Evolutionary conservation across 2,797 vertebrate species (phyloP).

Genomic region (Rhadinocentrus ornatus): DNA sequence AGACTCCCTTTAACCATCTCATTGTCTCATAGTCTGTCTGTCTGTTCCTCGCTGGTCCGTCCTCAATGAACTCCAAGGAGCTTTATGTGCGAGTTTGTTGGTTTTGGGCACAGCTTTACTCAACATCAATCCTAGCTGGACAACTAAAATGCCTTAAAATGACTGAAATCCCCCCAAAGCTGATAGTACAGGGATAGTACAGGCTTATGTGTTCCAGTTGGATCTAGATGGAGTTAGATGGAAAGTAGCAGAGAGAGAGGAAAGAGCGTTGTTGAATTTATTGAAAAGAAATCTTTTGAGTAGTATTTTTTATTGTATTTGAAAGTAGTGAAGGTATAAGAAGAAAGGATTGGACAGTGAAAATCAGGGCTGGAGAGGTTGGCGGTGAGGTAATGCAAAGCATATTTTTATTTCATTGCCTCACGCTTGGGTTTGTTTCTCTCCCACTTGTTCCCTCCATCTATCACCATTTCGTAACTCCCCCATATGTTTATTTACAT

Average conservation of each 20-base stretch:
- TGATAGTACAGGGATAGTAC: conserved; percentile 71
- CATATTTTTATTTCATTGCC: conserved; percentile 71
- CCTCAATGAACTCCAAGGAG: conserved; percentile 59
- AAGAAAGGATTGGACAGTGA: conserved; percentile 8
- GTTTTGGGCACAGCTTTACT: conserved; percentile 71
- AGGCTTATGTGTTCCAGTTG: conserved; percentile 71
- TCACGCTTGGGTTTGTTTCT: conserved; percentile 43
- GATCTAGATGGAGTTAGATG: conserved; percentile 60
- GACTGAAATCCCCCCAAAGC: conserved; percentile 74
- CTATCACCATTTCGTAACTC: conserved; percentile 58
- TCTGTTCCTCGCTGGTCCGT: conserved; percentile 28
- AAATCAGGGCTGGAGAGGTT: conserved; percentile 14
- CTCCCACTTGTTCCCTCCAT: conserved; percentile 51
- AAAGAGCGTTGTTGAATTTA: conserved; percentile 22
- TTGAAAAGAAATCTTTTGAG: conserved; percentile 20
- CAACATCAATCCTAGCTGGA: conserved; percentile 69
- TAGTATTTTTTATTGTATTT: not conserved
- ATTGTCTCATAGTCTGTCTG: conserved; percentile 13
- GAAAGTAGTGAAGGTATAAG: conserved; percentile 3
- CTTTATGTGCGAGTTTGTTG: conserved; percentile 64
- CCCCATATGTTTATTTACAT: conserved; percentile 71
- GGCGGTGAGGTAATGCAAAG: conserved; percentile 60
- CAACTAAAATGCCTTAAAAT: conserved; percentile 73
- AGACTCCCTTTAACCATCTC: conserved; percentile 38
- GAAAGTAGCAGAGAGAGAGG: not conserved